Conservation (phyloP, 2,113 vertebrate genomes). For the Apodemus sylvaticus region DNA sequence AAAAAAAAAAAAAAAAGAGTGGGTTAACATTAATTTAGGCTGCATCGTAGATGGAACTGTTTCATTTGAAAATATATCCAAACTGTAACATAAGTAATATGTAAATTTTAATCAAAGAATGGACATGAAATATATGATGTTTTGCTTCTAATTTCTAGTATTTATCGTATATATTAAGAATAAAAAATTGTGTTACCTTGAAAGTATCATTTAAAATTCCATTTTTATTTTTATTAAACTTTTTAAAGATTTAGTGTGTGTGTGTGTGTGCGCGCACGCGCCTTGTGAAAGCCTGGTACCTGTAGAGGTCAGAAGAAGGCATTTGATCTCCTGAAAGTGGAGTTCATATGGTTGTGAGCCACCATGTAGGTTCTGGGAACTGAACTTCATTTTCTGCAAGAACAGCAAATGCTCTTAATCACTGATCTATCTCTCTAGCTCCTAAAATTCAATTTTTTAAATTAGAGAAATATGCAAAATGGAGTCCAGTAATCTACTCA, state of each 20-base stretch:
- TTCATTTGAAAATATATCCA: conserved; percentile 48
- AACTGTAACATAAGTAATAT: background rate
- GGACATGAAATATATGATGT: background rate
- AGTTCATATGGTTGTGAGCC: background rate
- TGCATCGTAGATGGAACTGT: conserved; percentile 14
- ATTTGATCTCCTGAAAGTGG: background rate
- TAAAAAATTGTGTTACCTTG: conserved; percentile 25
- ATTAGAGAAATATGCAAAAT: conserved; percentile 22
- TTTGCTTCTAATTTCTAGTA: conserved; percentile 30
- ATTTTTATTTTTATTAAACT: conserved; percentile 18
- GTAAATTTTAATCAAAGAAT: conserved; percentile 11
- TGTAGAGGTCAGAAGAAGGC: background rate
- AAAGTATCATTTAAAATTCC: conserved; percentile 32
- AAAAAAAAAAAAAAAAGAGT: no score
- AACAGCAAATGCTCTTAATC: background rate
- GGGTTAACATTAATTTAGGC: background rate
- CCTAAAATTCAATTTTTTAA: conserved; percentile 42
- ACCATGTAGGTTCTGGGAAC: background rate
- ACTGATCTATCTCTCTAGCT: background rate
- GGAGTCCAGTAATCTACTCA: background rate
- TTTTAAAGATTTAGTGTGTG: background rate
- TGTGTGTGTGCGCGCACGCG: no score
- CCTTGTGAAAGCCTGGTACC: background rate
- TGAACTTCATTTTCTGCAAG: background rate
- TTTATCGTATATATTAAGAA: background rate